These are phyloP conservation scores for Beroe ovata DNA, from an alignment of 37 sponge, comb jelly and placozoan species.

Conservation along the genomic window DNA sequence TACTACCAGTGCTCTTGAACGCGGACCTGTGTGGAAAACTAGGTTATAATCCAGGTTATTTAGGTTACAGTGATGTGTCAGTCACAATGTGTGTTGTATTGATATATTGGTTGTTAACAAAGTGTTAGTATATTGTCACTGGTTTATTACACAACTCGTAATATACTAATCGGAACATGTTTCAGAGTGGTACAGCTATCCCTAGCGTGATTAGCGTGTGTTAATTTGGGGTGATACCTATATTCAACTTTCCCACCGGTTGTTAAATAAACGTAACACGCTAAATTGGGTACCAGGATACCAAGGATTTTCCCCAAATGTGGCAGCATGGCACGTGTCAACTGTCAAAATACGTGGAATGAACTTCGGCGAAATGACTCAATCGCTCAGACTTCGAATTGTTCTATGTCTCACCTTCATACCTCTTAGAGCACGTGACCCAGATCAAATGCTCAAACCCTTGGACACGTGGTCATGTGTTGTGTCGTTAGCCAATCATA, in stretches of 20 bases:
- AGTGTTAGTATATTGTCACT: too few relatives aligned
- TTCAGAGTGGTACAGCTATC: too few relatives aligned
- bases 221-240: too few relatives aligned
- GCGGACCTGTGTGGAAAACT: constrained; percentile 29
- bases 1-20: constrained; percentile 41
- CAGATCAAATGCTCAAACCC: constrained; percentile 23
- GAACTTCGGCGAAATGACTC: constrained; percentile 46
- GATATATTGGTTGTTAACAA: too few relatives aligned
- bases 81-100: not conserved
- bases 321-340: too few relatives aligned
- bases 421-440: constrained; percentile 2
- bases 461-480: not conserved
- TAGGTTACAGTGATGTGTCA: not conserved
- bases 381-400: constrained; percentile 30
- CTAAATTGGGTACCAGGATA: too few relatives aligned
- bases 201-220: too few relatives aligned
- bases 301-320: too few relatives aligned
- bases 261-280: too few relatives aligned
- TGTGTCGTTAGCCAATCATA: not conserved
- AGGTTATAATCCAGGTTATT: not conserved
- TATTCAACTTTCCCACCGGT: too few relatives aligned
- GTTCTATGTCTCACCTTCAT: constrained; percentile 36
- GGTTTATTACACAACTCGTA: too few relatives aligned
- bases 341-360: constrained; percentile 32
- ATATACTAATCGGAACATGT: too few relatives aligned